Evolutionary conservation across 2,797 vertebrate species (phyloP), one percentile per base, ranked within the genome.

Genomic region (Aeoliscus strigatus): DNA sequence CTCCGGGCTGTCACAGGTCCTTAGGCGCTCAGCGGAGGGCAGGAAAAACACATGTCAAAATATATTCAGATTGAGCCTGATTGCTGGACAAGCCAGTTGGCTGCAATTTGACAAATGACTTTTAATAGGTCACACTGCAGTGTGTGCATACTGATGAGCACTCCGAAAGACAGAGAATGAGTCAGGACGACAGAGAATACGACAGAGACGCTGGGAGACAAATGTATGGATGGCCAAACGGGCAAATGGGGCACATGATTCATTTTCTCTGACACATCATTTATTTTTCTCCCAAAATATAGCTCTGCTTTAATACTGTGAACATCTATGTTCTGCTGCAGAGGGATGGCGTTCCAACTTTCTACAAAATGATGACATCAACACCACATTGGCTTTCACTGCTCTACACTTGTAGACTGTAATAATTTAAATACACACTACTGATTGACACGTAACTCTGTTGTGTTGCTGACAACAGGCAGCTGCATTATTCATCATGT

Each of bases 21-120:
- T 84, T 85, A 87, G 64, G 76, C 50, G 26, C 73, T 79, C 60
- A 58, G 60, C 38, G 51, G 72, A 81, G 79, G 76, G 82, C 80
- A 79, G 73, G 64, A 73, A 85, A 87, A 86, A 86, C 84, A 86
- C 80, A 86, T 81, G 88, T 87, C 87, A 87, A 84, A 87, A 87
- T 75, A 81, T 70, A 87, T 87, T 86, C 76, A 65, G 73, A 75
- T 73, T 70, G 64, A 85, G 78, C 39, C 69, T 75, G 81, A 88
- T 81, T 75, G 80, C 70, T 60, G 47, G 49, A 33, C 72, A 53
- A 66, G 59, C 63, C 65, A 78, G 72, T 80, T 77, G 78, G 71
- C 72, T 79, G 80, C 79, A 86, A 85, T 87, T 81, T 85, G 81
- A 87, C 81, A 88, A 87, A 89, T 77, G 66, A 80, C 82, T 86